phyloP scores from a whole-genome alignment of 2,888 invertebrate species.

The Hecatera dysodea region DNA sequence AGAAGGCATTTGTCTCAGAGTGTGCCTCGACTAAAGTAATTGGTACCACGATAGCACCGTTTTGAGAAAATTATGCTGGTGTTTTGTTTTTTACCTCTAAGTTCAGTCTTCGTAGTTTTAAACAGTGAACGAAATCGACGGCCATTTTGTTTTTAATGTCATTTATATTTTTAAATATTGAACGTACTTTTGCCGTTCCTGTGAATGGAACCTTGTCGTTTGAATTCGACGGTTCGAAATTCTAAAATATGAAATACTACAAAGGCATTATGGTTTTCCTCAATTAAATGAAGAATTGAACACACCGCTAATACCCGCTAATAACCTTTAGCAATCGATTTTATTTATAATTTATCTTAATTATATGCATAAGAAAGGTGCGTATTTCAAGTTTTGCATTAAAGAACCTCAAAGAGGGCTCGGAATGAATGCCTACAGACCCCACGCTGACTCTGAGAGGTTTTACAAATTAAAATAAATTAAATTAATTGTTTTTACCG shows the following conservation, averaged over 20 bases:
- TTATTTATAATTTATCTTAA: conserved; percentile 61
- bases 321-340: conserved; percentile 50
- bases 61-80: conserved; percentile 58
- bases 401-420: conserved; percentile 43
- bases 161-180: conserved; percentile 24
- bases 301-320: conserved; percentile 29
- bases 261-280: conserved; percentile 11
- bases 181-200: conserved; percentile 4
- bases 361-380: conserved; percentile 59
- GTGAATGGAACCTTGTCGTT: conserved; percentile 1
- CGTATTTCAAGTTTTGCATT: conserved; percentile 65
- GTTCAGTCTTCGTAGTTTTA: conserved; percentile 42
- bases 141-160: conserved; percentile 36
- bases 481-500: conserved; percentile 58
- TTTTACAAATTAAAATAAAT: conserved; percentile 56
- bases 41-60: conserved; percentile 61
- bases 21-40: conserved; percentile 65
- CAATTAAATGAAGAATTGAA: conserved; percentile 3
- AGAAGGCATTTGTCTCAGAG: conserved; percentile 80
- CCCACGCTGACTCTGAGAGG: conserved; percentile 59
- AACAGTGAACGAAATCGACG: conserved; percentile 28
- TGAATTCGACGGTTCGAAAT: background rate
- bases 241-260: conserved; percentile 16
- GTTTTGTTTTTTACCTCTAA: conserved; percentile 55
- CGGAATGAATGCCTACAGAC: conserved; percentile 49